These are phyloP conservation scores for Virgularia gustaviana DNA, from an alignment of 92 coral and sea anemone genomes.

Conservation along the genomic window DNA sequence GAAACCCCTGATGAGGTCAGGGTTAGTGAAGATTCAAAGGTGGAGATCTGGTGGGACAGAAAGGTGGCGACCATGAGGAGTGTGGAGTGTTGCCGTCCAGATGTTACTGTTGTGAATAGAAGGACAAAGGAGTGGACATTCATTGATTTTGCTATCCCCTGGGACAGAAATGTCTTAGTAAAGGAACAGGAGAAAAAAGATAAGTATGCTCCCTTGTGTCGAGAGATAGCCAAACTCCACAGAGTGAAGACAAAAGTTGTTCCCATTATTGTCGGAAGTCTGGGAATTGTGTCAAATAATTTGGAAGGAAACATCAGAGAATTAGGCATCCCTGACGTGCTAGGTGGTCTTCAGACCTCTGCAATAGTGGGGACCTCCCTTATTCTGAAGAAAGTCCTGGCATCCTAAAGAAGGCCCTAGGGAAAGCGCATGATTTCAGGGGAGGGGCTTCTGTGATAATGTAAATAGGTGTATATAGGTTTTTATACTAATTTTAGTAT, in stretches of 20 bases:
- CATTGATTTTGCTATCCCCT: slow-evolving; percentile 44
- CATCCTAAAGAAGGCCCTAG: too few relatives aligned
- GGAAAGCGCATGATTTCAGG: too few relatives aligned
- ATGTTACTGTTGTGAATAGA: slow-evolving; percentile 41
- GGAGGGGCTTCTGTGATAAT: too few relatives aligned
- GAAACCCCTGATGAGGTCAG: slow-evolving; percentile 8
- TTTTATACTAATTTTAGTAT: too few relatives aligned
- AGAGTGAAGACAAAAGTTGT: slow-evolving; percentile 32
- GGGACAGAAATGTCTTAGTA: slow-evolving; percentile 30
- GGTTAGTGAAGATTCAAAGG: neutral
- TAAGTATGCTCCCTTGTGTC: slow-evolving; percentile 26
- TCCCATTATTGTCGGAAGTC: slow-evolving; percentile 34
- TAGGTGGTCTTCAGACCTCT: slow-evolving; percentile 39
- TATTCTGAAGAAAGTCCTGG: slow-evolving; percentile 24
- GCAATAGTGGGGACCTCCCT: slow-evolving; percentile 39
- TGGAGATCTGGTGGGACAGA: slow-evolving; percentile 30
- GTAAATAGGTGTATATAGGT: too few relatives aligned
- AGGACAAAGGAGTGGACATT: slow-evolving; percentile 24
- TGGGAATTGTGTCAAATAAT: slow-evolving; percentile 32
- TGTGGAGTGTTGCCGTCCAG: slow-evolving; percentile 32
- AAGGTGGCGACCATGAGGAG: slow-evolving; percentile 25
- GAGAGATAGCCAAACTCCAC: slow-evolving; percentile 29
- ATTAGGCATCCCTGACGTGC: slow-evolving; percentile 12
- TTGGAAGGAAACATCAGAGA: slow-evolving; percentile 11
- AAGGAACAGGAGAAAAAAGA: slow-evolving; percentile 35